These are phyloP conservation scores for Sander lucioperca DNA, from an alignment of 2,113 vertebrate genomes.

Conservation along the genomic window DNA sequence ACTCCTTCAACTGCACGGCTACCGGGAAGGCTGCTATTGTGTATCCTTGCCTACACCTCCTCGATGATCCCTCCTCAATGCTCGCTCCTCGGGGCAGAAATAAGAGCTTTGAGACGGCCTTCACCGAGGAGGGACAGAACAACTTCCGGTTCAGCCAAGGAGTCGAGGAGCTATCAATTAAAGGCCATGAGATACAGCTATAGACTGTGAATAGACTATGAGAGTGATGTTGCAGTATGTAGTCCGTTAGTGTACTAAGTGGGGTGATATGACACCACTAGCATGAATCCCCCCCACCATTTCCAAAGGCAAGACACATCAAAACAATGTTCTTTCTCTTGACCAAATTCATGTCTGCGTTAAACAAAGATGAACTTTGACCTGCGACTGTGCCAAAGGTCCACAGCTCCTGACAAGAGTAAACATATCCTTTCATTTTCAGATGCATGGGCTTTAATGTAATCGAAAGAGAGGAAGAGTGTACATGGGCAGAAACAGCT, in stretches of 20 bases:
- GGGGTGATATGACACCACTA: background rate
- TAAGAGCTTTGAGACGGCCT: too few species aligned
- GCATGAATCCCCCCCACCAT: too few species aligned
- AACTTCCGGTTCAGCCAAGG: too few species aligned
- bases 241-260: background rate
- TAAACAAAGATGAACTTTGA: background rate
- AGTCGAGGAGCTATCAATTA: too few species aligned
- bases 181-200: too few species aligned
- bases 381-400: background rate
- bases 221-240: background rate
- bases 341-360: background rate
- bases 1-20: too few species aligned
- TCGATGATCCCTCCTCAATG: too few species aligned
- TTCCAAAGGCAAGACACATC: background rate
- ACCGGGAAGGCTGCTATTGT: too few species aligned
- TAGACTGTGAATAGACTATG: background rate
- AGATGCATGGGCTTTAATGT: background rate
- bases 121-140: too few species aligned
- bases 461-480: background rate
- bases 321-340: too few species aligned
- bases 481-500: background rate
- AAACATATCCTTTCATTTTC: background rate
- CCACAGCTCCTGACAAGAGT: background rate
- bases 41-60: too few species aligned
- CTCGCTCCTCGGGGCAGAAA: too few species aligned